Conservation (phyloP, 23 tunicate species). For the Phallusia fumigata region DNA sequence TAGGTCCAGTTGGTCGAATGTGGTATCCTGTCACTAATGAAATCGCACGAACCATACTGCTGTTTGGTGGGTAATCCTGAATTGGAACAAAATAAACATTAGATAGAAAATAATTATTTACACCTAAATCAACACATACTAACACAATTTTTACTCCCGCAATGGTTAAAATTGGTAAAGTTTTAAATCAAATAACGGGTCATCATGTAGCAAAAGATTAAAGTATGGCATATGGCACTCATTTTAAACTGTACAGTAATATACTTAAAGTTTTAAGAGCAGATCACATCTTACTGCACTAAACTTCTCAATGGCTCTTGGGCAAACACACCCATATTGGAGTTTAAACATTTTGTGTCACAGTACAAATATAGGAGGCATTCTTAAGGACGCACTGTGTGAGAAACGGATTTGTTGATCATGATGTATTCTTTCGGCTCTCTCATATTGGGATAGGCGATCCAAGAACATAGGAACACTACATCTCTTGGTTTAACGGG, state of each 20-base stretch:
- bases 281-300: not conserved
- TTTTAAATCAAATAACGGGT: no score
- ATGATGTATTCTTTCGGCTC: conserved; percentile 91
- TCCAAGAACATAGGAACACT: conserved; percentile 88
- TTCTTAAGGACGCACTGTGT: conserved; percentile 43
- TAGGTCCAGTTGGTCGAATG: conserved; percentile 80
- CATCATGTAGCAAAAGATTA: no score
- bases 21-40: conserved; percentile 82
- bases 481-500: conserved; percentile 90
- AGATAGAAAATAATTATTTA: no score
- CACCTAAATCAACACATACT: no score
- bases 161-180: no score
- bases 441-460: conserved; percentile 94
- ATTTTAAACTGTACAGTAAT: no score
- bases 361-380: not conserved
- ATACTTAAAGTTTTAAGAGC: no score
- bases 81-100: no score
- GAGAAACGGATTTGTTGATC: conserved; percentile 93
- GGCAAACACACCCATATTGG: not conserved
- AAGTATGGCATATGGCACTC: no score
- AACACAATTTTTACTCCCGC: no score
- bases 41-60: conserved; percentile 87
- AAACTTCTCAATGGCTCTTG: not conserved
- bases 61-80: conserved; percentile 83
- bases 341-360: not conserved